phyloP scores from a whole-genome alignment of 2,113 vertebrate genomes.

The Chionis minor region DNA sequence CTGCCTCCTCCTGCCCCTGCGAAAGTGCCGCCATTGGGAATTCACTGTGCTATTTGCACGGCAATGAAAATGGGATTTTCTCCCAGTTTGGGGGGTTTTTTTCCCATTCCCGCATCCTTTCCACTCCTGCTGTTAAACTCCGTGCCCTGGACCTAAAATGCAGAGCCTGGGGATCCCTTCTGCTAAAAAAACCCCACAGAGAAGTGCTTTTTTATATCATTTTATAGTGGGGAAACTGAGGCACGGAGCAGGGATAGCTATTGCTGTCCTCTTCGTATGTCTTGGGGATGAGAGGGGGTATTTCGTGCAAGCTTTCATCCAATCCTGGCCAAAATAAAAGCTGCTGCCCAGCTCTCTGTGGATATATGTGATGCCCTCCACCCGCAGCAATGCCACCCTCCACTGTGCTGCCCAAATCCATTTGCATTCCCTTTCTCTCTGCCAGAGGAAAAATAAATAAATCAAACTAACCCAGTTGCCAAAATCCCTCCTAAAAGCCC shows the following conservation, averaged over 20 bases:
- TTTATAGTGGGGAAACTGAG: not conserved
- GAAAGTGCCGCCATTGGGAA: accelerated
- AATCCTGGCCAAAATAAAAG: not conserved
- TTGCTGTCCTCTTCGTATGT: not conserved
- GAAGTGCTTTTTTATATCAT: accelerated
- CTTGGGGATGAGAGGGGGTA: not conserved
- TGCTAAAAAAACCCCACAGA: not conserved
- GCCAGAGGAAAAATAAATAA: not conserved
- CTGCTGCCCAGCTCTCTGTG: not conserved
- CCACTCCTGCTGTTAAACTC: not conserved
- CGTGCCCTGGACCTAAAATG: not conserved
- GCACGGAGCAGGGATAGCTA: not conserved
- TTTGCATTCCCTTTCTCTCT: not conserved
- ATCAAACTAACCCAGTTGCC: not conserved
- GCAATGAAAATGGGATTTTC: not conserved
- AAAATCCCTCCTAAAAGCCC: not conserved
- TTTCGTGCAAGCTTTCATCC: not conserved
- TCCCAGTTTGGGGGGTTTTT: not conserved
- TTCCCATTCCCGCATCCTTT: not conserved
- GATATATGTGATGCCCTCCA: not conserved
- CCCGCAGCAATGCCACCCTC: not conserved
- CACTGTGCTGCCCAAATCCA: not conserved
- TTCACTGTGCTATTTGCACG: not conserved
- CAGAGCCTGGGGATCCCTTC: not conserved
- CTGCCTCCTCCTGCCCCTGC: not conserved